A percentile compares a stretch with the other conserved stretches of the same genome.
Conservation (phyloP, 2,888 invertebrate species). For the Seira musarum region DNA sequence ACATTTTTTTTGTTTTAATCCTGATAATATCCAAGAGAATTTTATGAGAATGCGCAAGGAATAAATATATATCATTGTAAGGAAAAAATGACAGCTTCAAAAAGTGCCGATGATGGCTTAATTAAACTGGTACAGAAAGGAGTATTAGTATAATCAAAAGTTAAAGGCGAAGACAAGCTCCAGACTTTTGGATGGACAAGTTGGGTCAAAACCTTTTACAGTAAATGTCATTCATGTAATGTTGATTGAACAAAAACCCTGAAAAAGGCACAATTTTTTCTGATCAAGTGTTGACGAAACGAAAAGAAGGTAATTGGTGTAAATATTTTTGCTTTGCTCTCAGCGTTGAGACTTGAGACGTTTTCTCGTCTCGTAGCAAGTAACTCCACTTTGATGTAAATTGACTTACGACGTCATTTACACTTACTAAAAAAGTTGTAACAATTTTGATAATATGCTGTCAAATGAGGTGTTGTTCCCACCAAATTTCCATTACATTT, state of each 20-base stretch:
- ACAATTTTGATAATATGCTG: slow-evolving; percentile 59
- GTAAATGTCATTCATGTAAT: slow-evolving; percentile 26
- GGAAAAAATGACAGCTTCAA: slow-evolving; percentile 15
- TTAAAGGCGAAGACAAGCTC: slow-evolving; percentile 64
- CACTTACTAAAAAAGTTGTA: slow-evolving; percentile 28
- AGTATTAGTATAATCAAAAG: slow-evolving; percentile 67
- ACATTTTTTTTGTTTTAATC: slow-evolving; percentile 11
- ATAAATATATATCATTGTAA: no score
- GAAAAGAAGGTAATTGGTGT: slow-evolving; percentile 9
- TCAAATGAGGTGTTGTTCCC: slow-evolving; percentile 55
- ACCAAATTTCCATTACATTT: slow-evolving; percentile 30
- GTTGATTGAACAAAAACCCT: slow-evolving; percentile 18
- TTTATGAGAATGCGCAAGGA: no score
- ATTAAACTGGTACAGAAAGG: slow-evolving; percentile 60
- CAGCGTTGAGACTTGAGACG: neutral
- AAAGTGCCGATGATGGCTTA: slow-evolving; percentile 57
- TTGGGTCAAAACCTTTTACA: slow-evolving; percentile 64
- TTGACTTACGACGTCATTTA: slow-evolving; percentile 15
- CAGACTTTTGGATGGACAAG: slow-evolving; percentile 59
- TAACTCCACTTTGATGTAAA: neutral
- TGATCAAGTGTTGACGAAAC: slow-evolving; percentile 3
- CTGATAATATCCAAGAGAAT: no score
- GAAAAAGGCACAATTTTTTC: no score
- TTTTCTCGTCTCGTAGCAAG: slow-evolving; percentile 9
- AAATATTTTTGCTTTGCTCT: slow-evolving; percentile 7